phyloP scores from a whole-genome alignment of 1,140 invertebrate genomes.

The Mercenaria mercenaria region DNA sequence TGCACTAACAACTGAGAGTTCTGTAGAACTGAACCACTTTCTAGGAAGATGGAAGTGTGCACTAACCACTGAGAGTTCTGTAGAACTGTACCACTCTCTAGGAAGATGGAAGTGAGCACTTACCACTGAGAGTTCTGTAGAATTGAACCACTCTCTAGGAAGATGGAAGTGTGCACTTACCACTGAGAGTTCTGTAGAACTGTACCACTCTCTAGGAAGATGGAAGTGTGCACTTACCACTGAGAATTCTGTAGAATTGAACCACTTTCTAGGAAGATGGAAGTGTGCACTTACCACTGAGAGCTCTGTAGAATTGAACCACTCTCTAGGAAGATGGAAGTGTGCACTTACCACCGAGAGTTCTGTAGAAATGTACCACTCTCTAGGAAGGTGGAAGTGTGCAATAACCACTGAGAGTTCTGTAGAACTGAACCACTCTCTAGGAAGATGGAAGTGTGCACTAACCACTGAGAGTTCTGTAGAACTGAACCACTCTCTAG shows the following conservation, averaged over 20 bases:
- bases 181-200: neutral
- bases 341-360: slow-evolving; percentile 86
- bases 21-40: slow-evolving; percentile 86
- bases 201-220: neutral
- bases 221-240: slow-evolving; percentile 73
- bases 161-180: slow-evolving; percentile 88
- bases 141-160: slow-evolving; percentile 87
- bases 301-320: slow-evolving; percentile 85
- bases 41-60: slow-evolving; percentile 88
- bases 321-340: slow-evolving; percentile 87
- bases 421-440: slow-evolving; percentile 86
- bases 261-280: slow-evolving; percentile 87
- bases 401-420: slow-evolving; percentile 81
- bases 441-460: slow-evolving; percentile 88
- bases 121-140: slow-evolving; percentile 82
- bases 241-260: slow-evolving; percentile 84
- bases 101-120: slow-evolving; percentile 87
- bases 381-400: neutral
- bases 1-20: slow-evolving; percentile 85
- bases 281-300: slow-evolving; percentile 87
- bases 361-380: neutral
- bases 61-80: slow-evolving; percentile 83
- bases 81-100: slow-evolving; percentile 86
- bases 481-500: slow-evolving; percentile 86
- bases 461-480: slow-evolving; percentile 81